Percentiles rank a stretch among this genome's conserved stretches.
These are phyloP conservation scores for Drosophila lacertosa DNA, from an alignment of 1,140 invertebrate species.

Conservation along the genomic window DNA sequence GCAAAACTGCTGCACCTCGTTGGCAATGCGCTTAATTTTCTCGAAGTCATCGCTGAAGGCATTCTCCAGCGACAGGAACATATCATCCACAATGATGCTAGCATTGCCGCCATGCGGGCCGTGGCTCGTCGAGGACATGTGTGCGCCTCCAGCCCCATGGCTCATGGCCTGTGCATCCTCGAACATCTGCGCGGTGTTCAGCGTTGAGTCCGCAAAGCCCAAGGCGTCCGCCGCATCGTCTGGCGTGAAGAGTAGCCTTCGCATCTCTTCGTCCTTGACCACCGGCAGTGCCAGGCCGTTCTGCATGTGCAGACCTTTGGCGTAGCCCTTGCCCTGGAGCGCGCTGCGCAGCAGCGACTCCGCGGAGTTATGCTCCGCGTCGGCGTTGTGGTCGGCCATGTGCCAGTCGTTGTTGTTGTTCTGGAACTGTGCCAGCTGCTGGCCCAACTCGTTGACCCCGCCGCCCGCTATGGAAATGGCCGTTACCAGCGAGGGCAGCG, in stretches of 20 bases:
- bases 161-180: conserved; percentile 71
- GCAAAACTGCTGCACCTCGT: conserved; percentile 90
- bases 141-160: conserved; percentile 22
- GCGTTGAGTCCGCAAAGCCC: conserved; percentile 77
- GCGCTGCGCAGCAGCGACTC: conserved; percentile 92
- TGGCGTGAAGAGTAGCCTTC: conserved; percentile 81
- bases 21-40: conserved; percentile 90
- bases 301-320: conserved; percentile 86
- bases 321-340: conserved; percentile 88
- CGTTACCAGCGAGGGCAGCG: conserved; percentile 78
- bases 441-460: conserved; percentile 61
- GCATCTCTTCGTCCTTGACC: conserved; percentile 85
- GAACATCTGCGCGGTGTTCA: conserved; percentile 76
- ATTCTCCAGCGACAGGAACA: conserved; percentile 89
- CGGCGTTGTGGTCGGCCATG: conserved; percentile 88
- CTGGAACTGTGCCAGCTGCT: conserved; percentile 85
- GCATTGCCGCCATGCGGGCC: conserved; percentile 64
- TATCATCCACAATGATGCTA: conserved; percentile 87
- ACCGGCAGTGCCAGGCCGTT: conserved; percentile 83
- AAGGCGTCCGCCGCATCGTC: conserved; percentile 80
- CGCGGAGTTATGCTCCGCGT: conserved; percentile 86
- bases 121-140: conserved; percentile 42
- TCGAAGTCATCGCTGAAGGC: conserved; percentile 89
- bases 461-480: conserved; percentile 85
- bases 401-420: conserved; percentile 93